Base-by-base conservation (phyloP, 2,797 vertebrate species). In the Miopithecus talapoin region DNA sequence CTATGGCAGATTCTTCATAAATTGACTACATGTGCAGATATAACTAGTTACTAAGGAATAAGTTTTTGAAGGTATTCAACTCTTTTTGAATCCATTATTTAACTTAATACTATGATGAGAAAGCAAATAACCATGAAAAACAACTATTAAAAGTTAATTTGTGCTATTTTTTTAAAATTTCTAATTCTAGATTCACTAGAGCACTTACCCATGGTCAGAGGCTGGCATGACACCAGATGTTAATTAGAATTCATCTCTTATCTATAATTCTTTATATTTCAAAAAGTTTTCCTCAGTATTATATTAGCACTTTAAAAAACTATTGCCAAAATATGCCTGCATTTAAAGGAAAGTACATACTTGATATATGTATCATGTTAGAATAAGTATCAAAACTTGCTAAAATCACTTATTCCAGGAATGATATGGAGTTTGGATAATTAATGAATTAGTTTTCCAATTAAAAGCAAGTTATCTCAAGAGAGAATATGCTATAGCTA, bases 111-210 rank as follows among this genome's bases (percentile, higher is more conserved):
- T 86, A 39, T 43, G 22, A 92, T 36, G 11, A 85, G 16, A 6
- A 94, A 88, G 48, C 17, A 95, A 86, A 64, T 61, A 86, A 81
- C 11, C 43, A 88, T 70, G 36, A 96, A 92, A 75, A 96, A 70
- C 68, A 89, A 74, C 28, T 36, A 92, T 70, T 17, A 96, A 85
- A 80, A 96, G 30, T 57, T 70, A 81, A 96, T 28, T 68, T 91
- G 53, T 48, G 59, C 1, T 94, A 3, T 43, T 86, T 61, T 97
- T 92, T 86, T 75, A 85, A 89, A 28, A 68, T 83, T 11, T 93
- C 10, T 61, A 39, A 95, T 92, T 88, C 21, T 90, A 74, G 11
- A 91, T 61, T 24, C 59, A 76, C 4, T 85, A 75, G 64, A 57
- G 26, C 22, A 33, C 50, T 48, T 89, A 33, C 39, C 21, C 14